Evolutionary conservation across 35 echinoderm and acorn worm genomes (phyloP).

Genomic region (Holothuria glaberrima): DNA sequence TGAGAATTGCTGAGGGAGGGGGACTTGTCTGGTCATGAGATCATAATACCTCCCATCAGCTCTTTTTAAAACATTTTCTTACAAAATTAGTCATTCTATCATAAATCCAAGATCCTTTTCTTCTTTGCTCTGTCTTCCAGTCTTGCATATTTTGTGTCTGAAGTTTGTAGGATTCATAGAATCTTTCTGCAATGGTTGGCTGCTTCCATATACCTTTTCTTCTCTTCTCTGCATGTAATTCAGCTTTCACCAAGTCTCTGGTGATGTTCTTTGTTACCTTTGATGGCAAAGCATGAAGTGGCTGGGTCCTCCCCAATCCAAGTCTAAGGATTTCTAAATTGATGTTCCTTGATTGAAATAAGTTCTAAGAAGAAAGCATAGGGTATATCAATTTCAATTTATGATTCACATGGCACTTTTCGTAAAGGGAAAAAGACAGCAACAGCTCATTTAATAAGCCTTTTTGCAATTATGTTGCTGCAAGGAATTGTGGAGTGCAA

Average conservation of each 20-base stretch:
- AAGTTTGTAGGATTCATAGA: not conserved
- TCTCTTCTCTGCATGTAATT: conserved; percentile 54
- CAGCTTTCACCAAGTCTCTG: conserved; percentile 34
- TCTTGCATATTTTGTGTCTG: not conserved
- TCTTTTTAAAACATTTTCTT: conserved; percentile 12
- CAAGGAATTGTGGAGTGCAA: too few relatives aligned
- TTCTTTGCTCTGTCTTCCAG: not conserved
- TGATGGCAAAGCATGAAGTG: not conserved
- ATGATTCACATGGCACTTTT: not conserved
- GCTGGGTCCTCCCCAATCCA: conserved; percentile 12
- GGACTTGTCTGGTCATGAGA: too few relatives aligned
- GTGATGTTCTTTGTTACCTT: conserved; percentile 1
- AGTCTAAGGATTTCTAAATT: conserved; percentile 22
- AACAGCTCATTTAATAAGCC: too few relatives aligned
- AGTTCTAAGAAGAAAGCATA: not conserved
- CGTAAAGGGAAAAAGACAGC: too few relatives aligned
- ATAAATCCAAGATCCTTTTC: not conserved
- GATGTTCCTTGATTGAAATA: not conserved
- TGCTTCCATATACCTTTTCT: conserved; percentile 46
- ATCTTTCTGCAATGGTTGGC: not conserved
- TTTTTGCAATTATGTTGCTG: too few relatives aligned
- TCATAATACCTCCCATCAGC: not conserved
- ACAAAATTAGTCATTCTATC: not conserved
- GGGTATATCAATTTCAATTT: not conserved
- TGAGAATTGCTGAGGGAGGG: too few relatives aligned